phyloP scores from a whole-genome alignment of 2,797 vertebrate genomes.

The Fistularia commersonii region DNA sequence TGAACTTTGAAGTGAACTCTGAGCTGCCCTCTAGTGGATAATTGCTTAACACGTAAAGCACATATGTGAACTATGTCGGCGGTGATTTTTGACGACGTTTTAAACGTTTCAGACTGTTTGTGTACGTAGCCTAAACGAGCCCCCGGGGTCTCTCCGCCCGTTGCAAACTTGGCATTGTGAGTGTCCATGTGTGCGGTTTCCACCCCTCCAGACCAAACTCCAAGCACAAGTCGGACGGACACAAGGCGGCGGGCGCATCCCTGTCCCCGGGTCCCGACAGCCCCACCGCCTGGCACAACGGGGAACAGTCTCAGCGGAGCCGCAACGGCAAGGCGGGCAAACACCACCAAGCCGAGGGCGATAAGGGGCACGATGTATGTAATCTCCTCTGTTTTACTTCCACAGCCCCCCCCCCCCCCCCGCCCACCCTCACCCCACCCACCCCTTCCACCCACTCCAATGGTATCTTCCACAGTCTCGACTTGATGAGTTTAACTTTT shows the following conservation, averaged over 20 bases:
- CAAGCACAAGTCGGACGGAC: conserved; percentile 82
- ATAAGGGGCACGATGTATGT: conserved; percentile 92
- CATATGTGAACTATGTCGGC: too few species aligned
- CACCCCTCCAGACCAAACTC: conserved; percentile 77
- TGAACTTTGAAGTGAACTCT: too few species aligned
- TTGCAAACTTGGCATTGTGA: too few species aligned
- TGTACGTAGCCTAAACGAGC: too few species aligned
- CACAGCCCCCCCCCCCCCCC: conserved; percentile 28
- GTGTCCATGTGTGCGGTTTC: background rate
- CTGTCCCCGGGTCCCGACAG: conserved; percentile 76
- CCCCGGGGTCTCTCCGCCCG: too few species aligned
- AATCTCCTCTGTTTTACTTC: conserved; percentile 76
- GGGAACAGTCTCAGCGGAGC: conserved; percentile 77
- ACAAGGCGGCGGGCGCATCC: conserved; percentile 79
- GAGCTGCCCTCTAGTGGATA: too few species aligned
- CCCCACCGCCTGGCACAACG: conserved; percentile 86
- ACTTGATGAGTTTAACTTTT: conserved; percentile 49
- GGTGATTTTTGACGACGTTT: too few species aligned
- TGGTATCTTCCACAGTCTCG: conserved; percentile 56
- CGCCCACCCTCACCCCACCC: too few species aligned
- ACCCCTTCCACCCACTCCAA: conserved; percentile 29
- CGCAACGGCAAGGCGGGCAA: conserved; percentile 82
- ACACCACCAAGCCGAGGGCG: conserved; percentile 71
- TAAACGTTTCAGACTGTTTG: too few species aligned
- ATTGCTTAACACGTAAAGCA: too few species aligned